Evolutionary conservation across 1,140 invertebrate species (phyloP).

Genomic region (Rhizoglyphus robini): DNA sequence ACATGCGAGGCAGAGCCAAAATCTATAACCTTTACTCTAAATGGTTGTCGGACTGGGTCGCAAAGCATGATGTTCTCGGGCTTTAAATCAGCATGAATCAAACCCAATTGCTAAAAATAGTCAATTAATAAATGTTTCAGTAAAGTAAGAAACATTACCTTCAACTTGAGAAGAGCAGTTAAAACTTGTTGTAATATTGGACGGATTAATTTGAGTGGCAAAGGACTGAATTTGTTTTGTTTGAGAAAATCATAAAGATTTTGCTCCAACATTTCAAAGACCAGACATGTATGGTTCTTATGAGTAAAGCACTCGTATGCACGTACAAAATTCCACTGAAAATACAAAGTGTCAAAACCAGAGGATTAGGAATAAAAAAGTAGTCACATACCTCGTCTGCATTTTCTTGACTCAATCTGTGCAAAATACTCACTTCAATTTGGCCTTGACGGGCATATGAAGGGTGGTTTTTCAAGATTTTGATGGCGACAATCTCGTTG

Average conservation of each 20-base stretch:
- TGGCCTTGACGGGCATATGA: conserved; percentile 98
- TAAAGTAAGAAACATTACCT: conserved; percentile 43
- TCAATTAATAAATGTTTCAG: conserved; percentile 26
- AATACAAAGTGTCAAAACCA: not conserved
- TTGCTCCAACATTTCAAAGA: conserved; percentile 99
- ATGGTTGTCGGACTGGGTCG: conserved; percentile 90
- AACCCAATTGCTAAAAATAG: conserved; percentile 68
- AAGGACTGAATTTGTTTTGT: conserved; percentile 96
- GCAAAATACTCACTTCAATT: conserved; percentile 95
- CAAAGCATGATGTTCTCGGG: conserved; percentile 99
- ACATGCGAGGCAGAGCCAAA: conserved; percentile 98
- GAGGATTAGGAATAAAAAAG: not conserved
- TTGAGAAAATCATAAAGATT: conserved; percentile 99
- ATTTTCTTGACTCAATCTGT: conserved; percentile 94
- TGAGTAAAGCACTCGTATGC: conserved; percentile 99
- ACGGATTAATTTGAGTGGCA: conserved; percentile 93
- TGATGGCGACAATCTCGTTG: conserved; percentile 98
- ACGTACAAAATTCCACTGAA: conserved; percentile 77
- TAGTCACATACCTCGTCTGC: conserved; percentile 58
- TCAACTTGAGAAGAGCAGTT: conserved; percentile 92
- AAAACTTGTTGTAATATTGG: conserved; percentile 97
- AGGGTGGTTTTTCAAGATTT: conserved; percentile 99
- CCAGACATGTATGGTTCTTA: conserved; percentile 97
- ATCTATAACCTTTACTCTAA: conserved; percentile 74
- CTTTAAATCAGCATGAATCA: conserved; percentile 98